A percentile compares a stretch with the other conserved stretches of the same genome.
These are phyloP conservation scores for Etheostoma nigrum DNA, from an alignment of 2,797 vertebrate genomes.

Conservation along the genomic window DNA sequence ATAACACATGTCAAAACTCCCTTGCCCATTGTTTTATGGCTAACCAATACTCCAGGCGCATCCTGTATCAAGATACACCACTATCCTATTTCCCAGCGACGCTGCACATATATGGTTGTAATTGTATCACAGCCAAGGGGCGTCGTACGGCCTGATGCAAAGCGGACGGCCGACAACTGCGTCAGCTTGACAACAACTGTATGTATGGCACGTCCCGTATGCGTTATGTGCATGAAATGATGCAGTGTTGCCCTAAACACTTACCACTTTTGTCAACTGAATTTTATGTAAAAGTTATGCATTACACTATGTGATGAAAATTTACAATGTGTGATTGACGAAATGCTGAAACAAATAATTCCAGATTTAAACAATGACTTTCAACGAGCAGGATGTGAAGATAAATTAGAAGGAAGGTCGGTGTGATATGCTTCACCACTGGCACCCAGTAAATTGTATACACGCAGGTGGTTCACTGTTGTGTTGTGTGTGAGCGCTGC, in stretches of 20 bases:
- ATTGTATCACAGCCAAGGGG: background rate
- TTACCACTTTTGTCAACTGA: background rate
- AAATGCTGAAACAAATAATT: constrained; percentile 16
- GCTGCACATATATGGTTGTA: background rate
- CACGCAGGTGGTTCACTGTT: constrained; percentile 35
- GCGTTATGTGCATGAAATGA: background rate
- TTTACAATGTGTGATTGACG: background rate
- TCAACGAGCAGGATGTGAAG: constrained; percentile 24
- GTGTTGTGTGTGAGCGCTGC: constrained; percentile 33
- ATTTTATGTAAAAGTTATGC: background rate
- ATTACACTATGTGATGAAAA: background rate
- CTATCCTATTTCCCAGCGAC: constrained; percentile 1
- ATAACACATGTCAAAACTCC: background rate
- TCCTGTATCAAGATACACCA: background rate
- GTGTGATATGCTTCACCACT: background rate
- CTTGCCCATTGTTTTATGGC: background rate
- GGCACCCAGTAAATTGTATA: constrained; percentile 8
- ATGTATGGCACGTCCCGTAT: background rate
- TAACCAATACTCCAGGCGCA: background rate
- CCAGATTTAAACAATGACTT: constrained; percentile 9
- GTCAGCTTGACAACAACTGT: background rate
- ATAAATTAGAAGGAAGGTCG: constrained; percentile 43
- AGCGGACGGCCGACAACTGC: background rate
- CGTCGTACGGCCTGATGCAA: too few species aligned
- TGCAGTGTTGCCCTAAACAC: background rate